Evolutionary conservation across 2,113 vertebrate species (phyloP).

Genomic region (Psophia crepitans): DNA sequence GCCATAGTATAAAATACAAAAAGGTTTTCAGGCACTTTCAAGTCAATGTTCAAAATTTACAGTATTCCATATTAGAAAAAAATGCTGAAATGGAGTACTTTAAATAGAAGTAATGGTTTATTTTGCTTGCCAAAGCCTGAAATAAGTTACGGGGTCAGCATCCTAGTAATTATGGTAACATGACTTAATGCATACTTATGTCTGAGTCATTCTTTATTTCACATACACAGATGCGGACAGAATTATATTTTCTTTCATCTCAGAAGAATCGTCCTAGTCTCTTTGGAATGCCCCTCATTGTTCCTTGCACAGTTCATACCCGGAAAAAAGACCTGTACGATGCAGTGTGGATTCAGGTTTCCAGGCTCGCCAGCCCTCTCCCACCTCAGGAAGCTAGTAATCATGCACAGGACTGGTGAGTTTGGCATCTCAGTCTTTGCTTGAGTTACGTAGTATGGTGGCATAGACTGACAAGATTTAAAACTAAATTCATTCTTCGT

Average conservation of each 20-base stretch:
- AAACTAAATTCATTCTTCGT: neutral
- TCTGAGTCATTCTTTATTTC: neutral
- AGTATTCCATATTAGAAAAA: neutral
- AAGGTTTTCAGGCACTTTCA: neutral
- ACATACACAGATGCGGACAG: slow-evolving; percentile 87
- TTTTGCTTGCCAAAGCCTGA: neutral
- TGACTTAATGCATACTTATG: neutral
- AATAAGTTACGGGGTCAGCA: neutral
- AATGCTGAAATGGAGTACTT: fast-evolving
- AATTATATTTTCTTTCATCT: slow-evolving; percentile 95
- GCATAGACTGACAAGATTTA: neutral
- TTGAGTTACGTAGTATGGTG: neutral
- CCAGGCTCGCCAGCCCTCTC: slow-evolving; percentile 93
- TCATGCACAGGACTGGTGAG: slow-evolving; percentile 96
- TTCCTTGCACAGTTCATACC: slow-evolving; percentile 93
- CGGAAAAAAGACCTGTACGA: slow-evolving; percentile 94
- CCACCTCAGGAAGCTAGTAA: slow-evolving; percentile 98
- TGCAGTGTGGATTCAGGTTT: slow-evolving; percentile 96
- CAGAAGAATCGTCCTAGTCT: slow-evolving; percentile 97
- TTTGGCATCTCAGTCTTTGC: neutral
- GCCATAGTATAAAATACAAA: fast-evolving
- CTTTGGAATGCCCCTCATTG: slow-evolving; percentile 96
- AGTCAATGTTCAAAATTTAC: neutral
- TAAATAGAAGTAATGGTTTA: neutral
- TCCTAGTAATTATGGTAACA: fast-evolving